Percentiles rank a stretch among this genome's conserved stretches.
Conservation (phyloP, 2,888 invertebrate genomes). For the Odontomyia ornata region DNA sequence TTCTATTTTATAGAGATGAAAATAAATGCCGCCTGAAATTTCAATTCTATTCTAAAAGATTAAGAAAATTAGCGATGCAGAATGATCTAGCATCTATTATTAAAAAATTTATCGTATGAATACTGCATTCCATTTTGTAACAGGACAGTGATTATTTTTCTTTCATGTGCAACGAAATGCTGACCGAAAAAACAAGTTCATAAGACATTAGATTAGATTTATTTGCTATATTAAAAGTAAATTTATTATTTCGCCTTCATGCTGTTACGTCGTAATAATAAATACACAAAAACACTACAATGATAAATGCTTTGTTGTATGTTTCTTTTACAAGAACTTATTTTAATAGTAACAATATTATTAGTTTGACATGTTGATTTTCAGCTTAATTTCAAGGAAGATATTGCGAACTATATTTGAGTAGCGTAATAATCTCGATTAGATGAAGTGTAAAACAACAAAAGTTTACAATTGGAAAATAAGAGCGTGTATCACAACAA, state of each 20-base stretch:
- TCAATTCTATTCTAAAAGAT: no score
- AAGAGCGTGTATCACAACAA: constrained; percentile 27
- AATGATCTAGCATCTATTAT: no score
- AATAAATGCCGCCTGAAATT: no score
- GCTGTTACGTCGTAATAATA: constrained; percentile 26
- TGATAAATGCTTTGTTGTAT: constrained; percentile 43
- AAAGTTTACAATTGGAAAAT: neutral
- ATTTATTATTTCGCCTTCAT: constrained; percentile 13
- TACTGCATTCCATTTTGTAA: no score
- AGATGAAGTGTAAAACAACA: constrained; percentile 15
- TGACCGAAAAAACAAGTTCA: no score
- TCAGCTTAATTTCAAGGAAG: constrained; percentile 23
- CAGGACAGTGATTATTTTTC: no score
- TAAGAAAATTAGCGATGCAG: no score
- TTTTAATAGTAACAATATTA: constrained; percentile 42
- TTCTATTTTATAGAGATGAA: no score
- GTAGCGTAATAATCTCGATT: constrained; percentile 37
- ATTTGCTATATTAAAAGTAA: constrained; percentile 28
- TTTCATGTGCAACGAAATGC: no score
- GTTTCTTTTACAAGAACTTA: constrained; percentile 42
- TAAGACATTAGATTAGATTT: neutral
- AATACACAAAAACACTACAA: constrained; percentile 42
- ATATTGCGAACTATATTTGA: constrained; percentile 36
- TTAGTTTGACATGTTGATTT: constrained; percentile 37
- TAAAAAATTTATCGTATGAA: no score